Evolutionary conservation across 1,140 invertebrate genomes (phyloP), one percentile per base, ranked within the genome.

Genomic region (Yoshiicerus persimilis): DNA sequence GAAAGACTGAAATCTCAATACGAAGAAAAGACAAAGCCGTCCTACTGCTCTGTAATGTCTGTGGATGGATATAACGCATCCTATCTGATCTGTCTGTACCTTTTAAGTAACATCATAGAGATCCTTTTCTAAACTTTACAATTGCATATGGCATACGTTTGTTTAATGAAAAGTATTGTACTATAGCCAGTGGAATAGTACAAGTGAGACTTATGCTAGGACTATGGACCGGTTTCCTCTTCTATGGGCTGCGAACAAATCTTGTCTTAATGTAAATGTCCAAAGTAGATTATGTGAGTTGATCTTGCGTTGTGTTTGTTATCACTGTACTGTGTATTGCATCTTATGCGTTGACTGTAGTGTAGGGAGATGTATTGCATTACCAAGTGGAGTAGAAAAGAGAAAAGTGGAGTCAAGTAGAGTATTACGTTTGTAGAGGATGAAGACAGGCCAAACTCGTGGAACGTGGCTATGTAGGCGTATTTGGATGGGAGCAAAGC

Each of bases 401-500:
- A 56, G 86, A 86, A 86, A 27, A 70, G n/a, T 23, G 32, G 23
- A 87, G 34, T 77, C 36, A 75, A 87, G 32, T 16, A 77, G 25
- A 66, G 62, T 23, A 23, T 66, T 23, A n/a, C 36, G 32, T 32
- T 4, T 8, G 32, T 38, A 9, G 9, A 70, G 16, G 39, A 36
- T 30, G 84, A 9, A 64, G 56, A 23, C 41, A 85, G 30, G 84
- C 56, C 47, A 85, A 85, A 85, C 86, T 86, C 86, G 86, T 86
- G 86, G 86, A 87, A 64, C 86, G 70, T 87, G 86, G 66, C 84
- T 56, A 86, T 88, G 88, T 88, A 88, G 88, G 88, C 88, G 88
- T 88, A 86, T 86, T 86, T 83, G 34, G 83, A 87, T 70, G 83
- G 30, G 85, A 56, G 84, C 39, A 11, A 80, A 30, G 64, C 62